Evolutionary conservation across 2,888 invertebrate species (phyloP).

Genomic region (Noctua pronuba): DNA sequence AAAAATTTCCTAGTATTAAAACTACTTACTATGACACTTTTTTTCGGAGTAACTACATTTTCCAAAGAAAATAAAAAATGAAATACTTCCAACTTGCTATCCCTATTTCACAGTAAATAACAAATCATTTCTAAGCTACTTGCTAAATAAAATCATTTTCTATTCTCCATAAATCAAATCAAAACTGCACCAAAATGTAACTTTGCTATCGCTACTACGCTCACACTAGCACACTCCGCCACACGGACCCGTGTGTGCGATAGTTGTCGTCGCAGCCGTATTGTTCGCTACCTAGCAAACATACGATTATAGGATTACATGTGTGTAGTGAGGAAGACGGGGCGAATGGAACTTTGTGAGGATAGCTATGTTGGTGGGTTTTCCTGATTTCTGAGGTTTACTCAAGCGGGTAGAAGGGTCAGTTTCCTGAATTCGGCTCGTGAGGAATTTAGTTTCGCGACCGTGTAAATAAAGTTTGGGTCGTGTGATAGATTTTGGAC

Average conservation of each 20-base stretch:
- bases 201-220: conserved; percentile 57
- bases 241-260: conserved; percentile 58
- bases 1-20: not conserved
- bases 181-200: conserved; percentile 18
- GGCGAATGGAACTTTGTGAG: not conserved
- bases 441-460: not conserved
- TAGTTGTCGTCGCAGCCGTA: conserved; percentile 65
- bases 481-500: not conserved
- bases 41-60: not conserved
- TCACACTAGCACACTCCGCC: conserved; percentile 65
- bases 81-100: not conserved
- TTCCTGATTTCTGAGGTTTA: not conserved
- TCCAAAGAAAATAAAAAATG: not conserved
- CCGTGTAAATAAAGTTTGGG: not conserved
- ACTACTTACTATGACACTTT: not conserved
- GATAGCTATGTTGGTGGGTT: not conserved
- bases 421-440: not conserved
- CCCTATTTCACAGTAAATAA: not conserved
- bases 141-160: not conserved
- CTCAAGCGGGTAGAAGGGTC: not conserved
- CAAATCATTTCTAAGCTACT: not conserved
- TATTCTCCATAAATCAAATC: not conserved
- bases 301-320: conserved; percentile 52
- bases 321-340: conserved; percentile 2
- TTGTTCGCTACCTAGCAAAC: conserved; percentile 53